Evolutionary conservation across 2,797 vertebrate genomes (phyloP), one percentile per base, ranked within the genome.

Genomic region (Acanthis flammea): DNA sequence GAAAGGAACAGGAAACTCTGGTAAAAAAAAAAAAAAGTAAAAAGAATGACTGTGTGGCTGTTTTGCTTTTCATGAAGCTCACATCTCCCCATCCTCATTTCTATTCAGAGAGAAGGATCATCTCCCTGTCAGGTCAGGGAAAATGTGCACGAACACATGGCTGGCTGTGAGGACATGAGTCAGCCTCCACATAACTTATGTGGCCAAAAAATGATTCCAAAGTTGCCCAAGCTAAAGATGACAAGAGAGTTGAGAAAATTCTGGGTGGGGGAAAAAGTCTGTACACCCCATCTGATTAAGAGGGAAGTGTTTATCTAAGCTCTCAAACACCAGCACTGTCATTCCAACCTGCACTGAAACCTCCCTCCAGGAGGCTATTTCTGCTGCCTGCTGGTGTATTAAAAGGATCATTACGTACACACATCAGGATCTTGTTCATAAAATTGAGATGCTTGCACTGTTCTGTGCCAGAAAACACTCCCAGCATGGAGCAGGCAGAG

Each of bases 351-450:
- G 61, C 45, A 35, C 55, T 63, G 53, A 80, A 85, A 33, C 24
- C 55, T 67, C 76, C 62, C 68, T 65, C 65, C 67, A 35, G 0
- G 31, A 71, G 85, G 95, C 92, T 97, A 97, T 96, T 97, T 95
- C 82, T 96, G 94, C 84, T 86, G 54, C 93, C 91, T 78, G 9
- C 89, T 55, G 87, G 57, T 33, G 30, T 95, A 96, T 97, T 95
- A 97, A 96, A 94, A 96, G 95, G 78, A 95, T 86, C 70, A 90
- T 97, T 96, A 95, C 95, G 2, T 91, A 86, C 67, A 90, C 91
- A 58, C 92, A 68, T 92, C 61, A 94, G 94, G 93, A 95, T 95
- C 89, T 47, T 95, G 94, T 95, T 95, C 96, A 95, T 88, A 95
- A 96, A 97, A 96, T 28, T 60, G 81, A 95, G 91, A 86, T 84